Conservation (phyloP, 2,113 vertebrate genomes). For the Cettia cetti region DNA sequence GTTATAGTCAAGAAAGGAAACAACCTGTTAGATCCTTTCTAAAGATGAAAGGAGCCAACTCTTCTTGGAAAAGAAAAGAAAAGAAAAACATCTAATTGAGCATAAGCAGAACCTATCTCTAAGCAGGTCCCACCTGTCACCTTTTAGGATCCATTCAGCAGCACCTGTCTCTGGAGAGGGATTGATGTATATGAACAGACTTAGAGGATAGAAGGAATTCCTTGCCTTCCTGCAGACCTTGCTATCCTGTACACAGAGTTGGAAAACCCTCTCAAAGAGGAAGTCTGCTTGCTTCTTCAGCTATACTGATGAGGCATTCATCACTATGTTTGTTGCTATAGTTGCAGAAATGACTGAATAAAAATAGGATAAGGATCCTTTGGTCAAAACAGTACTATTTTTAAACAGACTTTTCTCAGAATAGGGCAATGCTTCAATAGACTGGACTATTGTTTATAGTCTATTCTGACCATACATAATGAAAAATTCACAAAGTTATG, state of each 20-base stretch:
- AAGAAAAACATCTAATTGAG: not conserved
- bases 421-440: not conserved
- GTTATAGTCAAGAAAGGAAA: not conserved
- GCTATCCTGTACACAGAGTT: not conserved
- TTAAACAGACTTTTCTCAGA: not conserved
- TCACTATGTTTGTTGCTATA: not conserved
- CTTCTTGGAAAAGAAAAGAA: not conserved
- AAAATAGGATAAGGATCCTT: not conserved
- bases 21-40: not conserved
- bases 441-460: not conserved
- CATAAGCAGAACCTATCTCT: not conserved
- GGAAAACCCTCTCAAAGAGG: not conserved
- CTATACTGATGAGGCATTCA: not conserved
- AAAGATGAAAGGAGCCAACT: not conserved
- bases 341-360: not conserved
- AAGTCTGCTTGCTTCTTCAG: not conserved
- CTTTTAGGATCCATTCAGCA: not conserved
- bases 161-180: not conserved
- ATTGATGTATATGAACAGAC: not conserved
- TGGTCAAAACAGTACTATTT: not conserved
- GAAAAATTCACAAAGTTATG: not conserved
- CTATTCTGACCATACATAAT: not conserved
- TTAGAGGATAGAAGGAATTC: not conserved
- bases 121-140: not conserved
- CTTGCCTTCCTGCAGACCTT: not conserved